Conservation (phyloP, 2,888 invertebrate species). For the Sinotaia quadrata region DNA sequence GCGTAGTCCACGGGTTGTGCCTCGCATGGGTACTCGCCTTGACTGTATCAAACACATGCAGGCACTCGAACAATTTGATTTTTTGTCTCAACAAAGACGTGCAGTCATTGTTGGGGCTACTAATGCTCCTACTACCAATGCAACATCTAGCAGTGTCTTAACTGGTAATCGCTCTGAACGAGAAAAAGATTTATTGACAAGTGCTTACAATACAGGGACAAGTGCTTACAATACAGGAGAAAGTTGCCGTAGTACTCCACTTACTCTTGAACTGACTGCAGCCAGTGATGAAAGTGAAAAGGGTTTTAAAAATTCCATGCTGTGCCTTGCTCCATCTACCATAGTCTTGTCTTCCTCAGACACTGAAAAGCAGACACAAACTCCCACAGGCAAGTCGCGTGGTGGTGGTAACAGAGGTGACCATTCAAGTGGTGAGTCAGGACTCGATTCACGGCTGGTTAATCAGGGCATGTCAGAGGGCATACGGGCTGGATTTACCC, state of each 20-base stretch:
- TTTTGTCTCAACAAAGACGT: constrained; percentile 25
- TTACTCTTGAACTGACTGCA: constrained; percentile 67
- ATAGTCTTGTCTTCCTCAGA: constrained; percentile 55
- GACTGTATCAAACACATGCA: constrained; percentile 64
- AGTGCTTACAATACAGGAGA: constrained; percentile 81
- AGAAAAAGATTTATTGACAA: constrained; percentile 74
- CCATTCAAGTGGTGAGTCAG: constrained; percentile 61
- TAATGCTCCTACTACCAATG: neutral
- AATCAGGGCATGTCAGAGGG: constrained; percentile 27
- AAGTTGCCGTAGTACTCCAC: constrained; percentile 79
- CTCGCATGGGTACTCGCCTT: constrained; percentile 69
- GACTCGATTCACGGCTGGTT: constrained; percentile 35
- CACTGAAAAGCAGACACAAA: constrained; percentile 69
- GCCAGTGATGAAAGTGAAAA: constrained; percentile 60
- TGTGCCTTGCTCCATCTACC: constrained; percentile 56
- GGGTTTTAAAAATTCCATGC: constrained; percentile 65
- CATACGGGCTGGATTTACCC: constrained; percentile 26
- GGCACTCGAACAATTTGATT: constrained; percentile 39
- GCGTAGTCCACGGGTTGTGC: constrained; percentile 64
- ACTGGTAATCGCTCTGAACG: constrained; percentile 41
- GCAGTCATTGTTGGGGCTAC: constrained; percentile 14
- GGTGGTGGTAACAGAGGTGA: constrained; percentile 36
- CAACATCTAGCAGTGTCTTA: constrained; percentile 22
- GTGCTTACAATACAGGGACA: constrained; percentile 81
- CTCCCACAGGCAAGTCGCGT: constrained; percentile 46